Base-by-base conservation (phyloP, 2,888 invertebrate genomes). In the Hypena proboscidalis region DNA sequence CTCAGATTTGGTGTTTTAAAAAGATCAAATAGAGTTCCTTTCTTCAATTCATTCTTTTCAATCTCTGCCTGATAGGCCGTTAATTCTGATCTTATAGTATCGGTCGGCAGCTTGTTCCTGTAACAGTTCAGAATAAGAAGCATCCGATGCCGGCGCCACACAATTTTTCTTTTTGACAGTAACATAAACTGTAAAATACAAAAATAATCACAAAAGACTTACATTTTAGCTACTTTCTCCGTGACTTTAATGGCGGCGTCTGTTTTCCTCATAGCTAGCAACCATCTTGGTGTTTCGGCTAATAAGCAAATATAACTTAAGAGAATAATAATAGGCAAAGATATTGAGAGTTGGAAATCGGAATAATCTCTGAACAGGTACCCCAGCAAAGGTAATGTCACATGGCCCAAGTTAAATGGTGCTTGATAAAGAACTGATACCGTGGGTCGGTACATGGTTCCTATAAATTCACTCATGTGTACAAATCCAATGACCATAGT, bases 221-320 rank as follows among this genome's bases (percentile, higher is more conserved):
- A 44, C 44, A 38, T 15, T 33, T 17, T 34, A 19, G 44, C 44
- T n/a, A 29, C 34, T 3, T 86, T 91, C 66, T 93, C 91, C 34
- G 95, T 72, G 2, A 95, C 80, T 36, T 74, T 67, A 1, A 93
- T 83, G 0, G 95, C 94, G 32, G 92, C 80, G 4, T 92, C 92
- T 33, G 92, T 84, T 45, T 88, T 90, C 1, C 94, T 94, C 3
- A 92, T 91, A 6, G 94, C 93, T 23, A 95, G 80, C 7, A 95
- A 84, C 95, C 95, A 96, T 48, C 95, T 90, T 0, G 95, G 95
- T 0, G 95, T 94, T 82, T 96, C 96, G 2, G 95, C 95, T 19
- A 95, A 80, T 14, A 94, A 63, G 90, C 94, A 94, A 65, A 93
- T 92, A 55, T 94, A 94, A 0, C 87, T 72, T 9, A 94, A 80